Conservation (phyloP, 2,113 vertebrate genomes). For the Perca schrenkii region DNA sequence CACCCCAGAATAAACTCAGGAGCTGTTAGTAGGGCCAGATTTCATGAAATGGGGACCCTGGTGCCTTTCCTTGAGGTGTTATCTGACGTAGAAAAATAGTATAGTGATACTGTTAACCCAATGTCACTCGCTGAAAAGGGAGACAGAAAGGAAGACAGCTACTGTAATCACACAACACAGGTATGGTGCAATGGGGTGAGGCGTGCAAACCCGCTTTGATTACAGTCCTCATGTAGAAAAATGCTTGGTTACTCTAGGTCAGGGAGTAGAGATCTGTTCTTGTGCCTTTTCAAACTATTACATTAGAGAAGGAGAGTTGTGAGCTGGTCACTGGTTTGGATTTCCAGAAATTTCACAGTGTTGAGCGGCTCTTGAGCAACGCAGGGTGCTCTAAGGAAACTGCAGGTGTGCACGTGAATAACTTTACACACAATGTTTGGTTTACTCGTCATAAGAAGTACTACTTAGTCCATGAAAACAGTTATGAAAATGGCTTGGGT, state of each 20-base stretch:
- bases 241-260: background rate
- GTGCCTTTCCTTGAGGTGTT: constrained; percentile 30
- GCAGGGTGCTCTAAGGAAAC: background rate
- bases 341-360: background rate
- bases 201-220: constrained; percentile 55
- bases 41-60: background rate
- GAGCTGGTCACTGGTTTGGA: background rate
- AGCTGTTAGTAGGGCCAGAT: background rate
- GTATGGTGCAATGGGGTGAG: constrained; percentile 16
- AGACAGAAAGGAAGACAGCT: constrained; percentile 27
- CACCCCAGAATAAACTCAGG: background rate
- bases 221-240: background rate
- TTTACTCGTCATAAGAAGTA: background rate
- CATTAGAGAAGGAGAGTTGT: background rate
- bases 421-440: background rate
- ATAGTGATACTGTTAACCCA: constrained; percentile 43
- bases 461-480: background rate
- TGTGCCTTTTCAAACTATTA: background rate
- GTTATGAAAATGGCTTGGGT: background rate
- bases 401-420: no score
- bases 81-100: constrained; percentile 55
- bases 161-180: constrained; percentile 15
- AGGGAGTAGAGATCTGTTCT: background rate
- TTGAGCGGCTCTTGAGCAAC: constrained; percentile 12
- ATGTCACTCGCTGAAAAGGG: constrained; percentile 26